These are phyloP conservation scores for Cancer borealis DNA, from an alignment of 2,888 invertebrate genomes.

Conservation along the genomic window DNA sequence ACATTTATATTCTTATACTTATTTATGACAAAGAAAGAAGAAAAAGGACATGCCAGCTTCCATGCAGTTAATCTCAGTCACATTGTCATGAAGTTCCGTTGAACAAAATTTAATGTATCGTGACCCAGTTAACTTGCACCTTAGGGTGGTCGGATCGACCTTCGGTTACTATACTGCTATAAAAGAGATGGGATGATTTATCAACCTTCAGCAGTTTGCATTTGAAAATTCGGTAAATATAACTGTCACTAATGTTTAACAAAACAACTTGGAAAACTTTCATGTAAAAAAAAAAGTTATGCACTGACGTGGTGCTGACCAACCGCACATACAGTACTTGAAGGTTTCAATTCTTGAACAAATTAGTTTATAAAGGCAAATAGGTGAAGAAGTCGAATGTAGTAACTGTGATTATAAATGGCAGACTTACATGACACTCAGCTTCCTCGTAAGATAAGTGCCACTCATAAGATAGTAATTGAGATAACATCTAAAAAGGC, in stretches of 20 bases:
- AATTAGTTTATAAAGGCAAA: not conserved
- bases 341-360: not conserved
- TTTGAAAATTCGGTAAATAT: not conserved
- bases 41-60: not conserved
- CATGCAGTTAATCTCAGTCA: not conserved
- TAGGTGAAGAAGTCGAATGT: not conserved
- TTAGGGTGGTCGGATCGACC: not conserved
- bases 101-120: not conserved
- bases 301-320: not conserved
- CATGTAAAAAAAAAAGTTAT: not conserved
- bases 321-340: not conserved
- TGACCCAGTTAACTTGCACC: not conserved
- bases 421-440: not conserved
- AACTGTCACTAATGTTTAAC: not conserved
- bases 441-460: constrained; percentile 5
- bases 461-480: not conserved
- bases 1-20: not conserved
- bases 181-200: not conserved
- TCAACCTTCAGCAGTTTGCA: not conserved
- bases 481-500: not conserved
- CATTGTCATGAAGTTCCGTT: not conserved
- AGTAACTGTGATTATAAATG: not conserved
- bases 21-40: not conserved
- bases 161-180: not conserved
- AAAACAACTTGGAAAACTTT: not conserved